A percentile compares a stretch with the other conserved stretches of the same genome.
These are phyloP conservation scores for Intellagama lesueurii DNA, from an alignment of 2,797 vertebrate species.

Conservation along the genomic window DNA sequence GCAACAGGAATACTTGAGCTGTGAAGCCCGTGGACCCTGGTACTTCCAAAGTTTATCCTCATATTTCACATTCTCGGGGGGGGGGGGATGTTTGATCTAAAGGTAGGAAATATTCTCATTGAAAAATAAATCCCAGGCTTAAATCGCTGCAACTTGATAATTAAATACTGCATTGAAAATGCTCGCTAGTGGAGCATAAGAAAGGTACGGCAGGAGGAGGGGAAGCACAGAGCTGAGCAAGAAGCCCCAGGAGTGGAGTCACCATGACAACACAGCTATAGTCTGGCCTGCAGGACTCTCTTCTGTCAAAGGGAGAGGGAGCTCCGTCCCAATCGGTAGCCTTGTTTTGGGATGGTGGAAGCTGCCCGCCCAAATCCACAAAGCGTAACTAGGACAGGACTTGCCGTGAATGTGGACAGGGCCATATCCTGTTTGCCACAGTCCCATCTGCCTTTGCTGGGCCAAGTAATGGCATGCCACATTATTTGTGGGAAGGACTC, in stretches of 20 bases:
- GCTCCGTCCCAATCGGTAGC: not conserved
- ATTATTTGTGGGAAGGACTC: not conserved
- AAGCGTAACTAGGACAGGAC: not conserved
- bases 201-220: not conserved
- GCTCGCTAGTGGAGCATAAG: not conserved
- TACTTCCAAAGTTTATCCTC: constrained; percentile 34
- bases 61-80: not conserved
- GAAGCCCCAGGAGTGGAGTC: not conserved
- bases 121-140: not conserved
- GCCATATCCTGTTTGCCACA: not conserved
- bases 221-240: constrained; percentile 1
- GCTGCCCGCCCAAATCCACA: not conserved
- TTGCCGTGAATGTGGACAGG: not conserved
- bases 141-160: not conserved
- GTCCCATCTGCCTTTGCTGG: not conserved
- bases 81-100: not conserved
- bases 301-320: constrained; percentile 1
- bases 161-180: not conserved
- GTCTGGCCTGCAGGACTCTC: not conserved
- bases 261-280: constrained; percentile 20
- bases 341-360: not conserved
- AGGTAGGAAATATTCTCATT: not conserved
- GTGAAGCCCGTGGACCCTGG: constrained; percentile 15
- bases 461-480: not conserved
- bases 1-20: not conserved